These are phyloP conservation scores for Lepidostoma basale DNA, from an alignment of 1,140 invertebrate species.

Conservation along the genomic window DNA sequence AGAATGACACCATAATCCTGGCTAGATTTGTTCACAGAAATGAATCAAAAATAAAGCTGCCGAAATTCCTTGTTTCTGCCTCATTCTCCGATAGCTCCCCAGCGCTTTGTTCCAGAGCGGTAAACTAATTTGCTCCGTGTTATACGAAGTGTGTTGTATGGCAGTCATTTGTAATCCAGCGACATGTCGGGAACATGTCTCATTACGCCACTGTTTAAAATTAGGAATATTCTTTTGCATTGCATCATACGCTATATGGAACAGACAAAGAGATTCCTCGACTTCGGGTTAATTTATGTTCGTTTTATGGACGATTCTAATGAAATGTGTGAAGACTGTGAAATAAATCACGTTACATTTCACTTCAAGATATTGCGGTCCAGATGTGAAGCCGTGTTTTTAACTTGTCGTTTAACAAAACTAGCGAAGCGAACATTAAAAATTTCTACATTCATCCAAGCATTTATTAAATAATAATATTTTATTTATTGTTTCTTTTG, in stretches of 20 bases:
- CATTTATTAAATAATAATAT: too few species aligned
- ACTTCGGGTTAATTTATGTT: constrained; percentile 13
- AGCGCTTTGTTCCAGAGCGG: background rate
- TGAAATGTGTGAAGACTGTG: constrained; percentile 8
- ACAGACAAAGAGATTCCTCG: constrained; percentile 12
- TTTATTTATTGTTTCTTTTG: too few species aligned
- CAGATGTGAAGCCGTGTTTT: too few species aligned
- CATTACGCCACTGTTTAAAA: constrained; percentile 21
- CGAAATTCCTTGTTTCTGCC: too few species aligned
- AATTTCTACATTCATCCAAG: too few species aligned
- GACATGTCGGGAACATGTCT: background rate
- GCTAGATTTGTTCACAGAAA: too few species aligned
- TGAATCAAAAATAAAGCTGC: too few species aligned
- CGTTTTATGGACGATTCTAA: constrained; percentile 2
- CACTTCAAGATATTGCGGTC: too few species aligned
- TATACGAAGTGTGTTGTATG: constrained; percentile 2
- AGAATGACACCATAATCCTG: too few species aligned
- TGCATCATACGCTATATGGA: constrained; percentile 1
- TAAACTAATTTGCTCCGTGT: background rate
- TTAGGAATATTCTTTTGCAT: constrained; percentile 20
- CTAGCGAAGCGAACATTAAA: too few species aligned
- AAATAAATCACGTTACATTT: constrained; percentile 11
- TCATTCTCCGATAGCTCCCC: too few species aligned
- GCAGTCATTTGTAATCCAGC: background rate
- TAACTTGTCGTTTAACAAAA: too few species aligned